phyloP scores from a whole-genome alignment of 2,797 vertebrate species.

The Clamator glandarius region DNA sequence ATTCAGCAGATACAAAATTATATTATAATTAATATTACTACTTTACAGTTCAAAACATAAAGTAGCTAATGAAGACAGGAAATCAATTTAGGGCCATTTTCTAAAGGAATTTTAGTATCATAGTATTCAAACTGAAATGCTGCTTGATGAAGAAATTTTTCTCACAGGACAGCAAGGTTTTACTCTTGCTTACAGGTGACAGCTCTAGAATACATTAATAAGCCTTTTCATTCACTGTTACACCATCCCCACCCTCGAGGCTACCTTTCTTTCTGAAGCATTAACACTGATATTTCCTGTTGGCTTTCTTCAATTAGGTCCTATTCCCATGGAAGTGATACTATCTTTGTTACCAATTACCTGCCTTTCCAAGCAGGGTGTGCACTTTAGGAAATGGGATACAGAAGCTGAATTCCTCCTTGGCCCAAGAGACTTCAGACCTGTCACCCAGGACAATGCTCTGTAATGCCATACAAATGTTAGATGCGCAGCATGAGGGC shows the following conservation, averaged over 20 bases:
- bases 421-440: background rate
- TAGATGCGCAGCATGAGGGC: background rate
- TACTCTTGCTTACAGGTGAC: background rate
- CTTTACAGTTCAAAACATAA: background rate
- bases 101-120: background rate
- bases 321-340: background rate
- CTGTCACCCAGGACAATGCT: background rate
- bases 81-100: background rate
- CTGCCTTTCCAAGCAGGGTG: background rate
- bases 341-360: background rate
- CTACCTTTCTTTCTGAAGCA: background rate
- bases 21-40: background rate
- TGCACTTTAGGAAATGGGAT: background rate
- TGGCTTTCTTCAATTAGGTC: background rate
- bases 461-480: background rate
- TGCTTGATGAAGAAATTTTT: background rate
- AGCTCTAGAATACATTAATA: background rate
- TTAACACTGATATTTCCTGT: background rate
- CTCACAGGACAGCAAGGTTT: background rate
- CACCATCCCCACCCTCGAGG: fast-evolving
- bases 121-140: background rate
- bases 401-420: background rate
- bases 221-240: background rate
- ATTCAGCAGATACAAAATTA: background rate
- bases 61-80: background rate